phyloP scores from a whole-genome alignment of 1,140 invertebrate genomes.

The Zaprionus lachaisei region DNA sequence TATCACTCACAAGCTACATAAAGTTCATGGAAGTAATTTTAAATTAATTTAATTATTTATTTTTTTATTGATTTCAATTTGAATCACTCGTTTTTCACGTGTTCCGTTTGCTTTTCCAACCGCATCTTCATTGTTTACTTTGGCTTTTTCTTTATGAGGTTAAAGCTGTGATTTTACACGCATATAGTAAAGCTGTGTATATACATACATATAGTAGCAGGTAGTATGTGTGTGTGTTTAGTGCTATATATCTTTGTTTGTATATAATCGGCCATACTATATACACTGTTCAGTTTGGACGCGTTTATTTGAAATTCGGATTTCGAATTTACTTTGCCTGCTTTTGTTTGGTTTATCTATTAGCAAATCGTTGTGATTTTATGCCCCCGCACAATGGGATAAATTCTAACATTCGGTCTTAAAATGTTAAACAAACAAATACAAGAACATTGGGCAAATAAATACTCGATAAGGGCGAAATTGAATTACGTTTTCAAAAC shows the following conservation, averaged over 20 bases:
- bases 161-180: constrained; percentile 11
- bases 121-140: constrained; percentile 28
- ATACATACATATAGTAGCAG: constrained; percentile 4
- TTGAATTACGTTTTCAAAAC: constrained; percentile 10
- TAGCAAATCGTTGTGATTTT: constrained; percentile 55
- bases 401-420: constrained; percentile 15
- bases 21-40: background rate
- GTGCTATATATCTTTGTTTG: constrained; percentile 17
- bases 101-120: constrained; percentile 28
- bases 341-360: constrained; percentile 56
- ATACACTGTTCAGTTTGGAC: constrained; percentile 35
- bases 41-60: background rate
- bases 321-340: constrained; percentile 49
- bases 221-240: background rate
- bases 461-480: constrained; percentile 23
- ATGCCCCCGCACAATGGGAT: constrained; percentile 43
- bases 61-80: background rate
- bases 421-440: constrained; percentile 9
- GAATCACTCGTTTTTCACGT: constrained; percentile 8
- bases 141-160: constrained; percentile 6
- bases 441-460: background rate
- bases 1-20: constrained; percentile 16
- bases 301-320: constrained; percentile 58
- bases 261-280: constrained; percentile 3
- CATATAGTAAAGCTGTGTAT: constrained; percentile 7